Evolutionary conservation across 2,113 vertebrate species (phyloP), one percentile per base, ranked within the genome.

Genomic region (Leucopsar rothschildi): DNA sequence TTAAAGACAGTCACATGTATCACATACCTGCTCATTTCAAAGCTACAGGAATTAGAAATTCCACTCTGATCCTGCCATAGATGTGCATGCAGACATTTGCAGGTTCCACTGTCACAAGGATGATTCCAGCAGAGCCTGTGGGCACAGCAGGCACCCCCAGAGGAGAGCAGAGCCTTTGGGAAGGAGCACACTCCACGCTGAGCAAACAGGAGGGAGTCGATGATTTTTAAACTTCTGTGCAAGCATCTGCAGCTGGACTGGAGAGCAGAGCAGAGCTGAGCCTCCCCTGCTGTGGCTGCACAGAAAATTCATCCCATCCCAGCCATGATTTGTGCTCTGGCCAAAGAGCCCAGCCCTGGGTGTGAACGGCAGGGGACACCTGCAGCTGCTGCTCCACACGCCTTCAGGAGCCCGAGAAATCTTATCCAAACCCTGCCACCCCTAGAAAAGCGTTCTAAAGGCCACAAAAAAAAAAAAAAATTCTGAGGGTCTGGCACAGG

Each of bases 241-340:
- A 53, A 94, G 94, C 87, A 95, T 83, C 92, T 93, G 92, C 19
- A 66, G 60, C 45, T 27, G 25, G 59, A 29, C 33, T 31, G 0
- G 3, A 83, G 64, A 81, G 68, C 60, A 47, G 14, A 70, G 28
- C 5, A 2, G 55, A 59, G 12, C 85, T 77, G 18, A 44, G 70
- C 56, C 69, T 75, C 2, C 5, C 88, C 72, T 59, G 57, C 94
- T 68, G 92, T 40, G n/a, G 6, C 92, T 78, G 82, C 85, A 71
- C 78, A 31, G 52, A 71, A 84, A 93, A 95, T 92, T 93, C 50
- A 92, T 90, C 82, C 88, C 35, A 7, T 90, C 82, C 75, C 79
- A 85, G 82, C 27, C 29, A 64, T 56, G 39, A 31, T 33, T 60
- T 80, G 82, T 90, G 91, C 78, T 79, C 70, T 45, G 78, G 78